Percentiles rank a stretch among this genome's conserved stretches.
Evolutionary conservation across 2,888 invertebrate genomes (phyloP).

Genomic region (Liposcelis brunnea): DNA sequence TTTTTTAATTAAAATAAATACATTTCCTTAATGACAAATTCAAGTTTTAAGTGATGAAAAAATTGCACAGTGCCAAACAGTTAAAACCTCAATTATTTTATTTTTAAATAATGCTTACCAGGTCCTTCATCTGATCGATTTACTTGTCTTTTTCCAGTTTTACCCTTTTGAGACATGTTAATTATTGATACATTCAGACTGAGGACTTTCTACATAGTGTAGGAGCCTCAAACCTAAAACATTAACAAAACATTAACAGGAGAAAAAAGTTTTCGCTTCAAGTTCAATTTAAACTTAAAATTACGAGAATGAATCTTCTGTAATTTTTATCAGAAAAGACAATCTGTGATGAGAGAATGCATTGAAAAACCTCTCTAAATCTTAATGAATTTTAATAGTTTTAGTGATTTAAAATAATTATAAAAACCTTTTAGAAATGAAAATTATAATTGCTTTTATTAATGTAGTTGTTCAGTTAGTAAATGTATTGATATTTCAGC

Average conservation of each 20-base stretch:
- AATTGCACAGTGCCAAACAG: no score
- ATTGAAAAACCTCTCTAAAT: no score
- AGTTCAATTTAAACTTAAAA: not conserved
- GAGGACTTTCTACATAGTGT: constrained; percentile 9
- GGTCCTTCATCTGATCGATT: constrained; percentile 50
- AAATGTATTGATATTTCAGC: not conserved
- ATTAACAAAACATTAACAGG: not conserved
- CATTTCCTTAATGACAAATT: not conserved
- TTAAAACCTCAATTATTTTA: no score
- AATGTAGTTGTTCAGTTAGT: not conserved
- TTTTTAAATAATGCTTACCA: no score
- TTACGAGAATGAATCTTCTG: no score
- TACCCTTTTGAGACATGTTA: constrained; percentile 8
- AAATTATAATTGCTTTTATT: not conserved
- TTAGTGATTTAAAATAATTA: no score
- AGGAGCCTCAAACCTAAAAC: constrained; percentile 10
- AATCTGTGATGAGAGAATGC: no score
- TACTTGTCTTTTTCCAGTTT: constrained; percentile 42
- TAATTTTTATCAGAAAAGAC: no score
- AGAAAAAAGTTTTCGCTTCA: not conserved
- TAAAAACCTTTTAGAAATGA: not conserved
- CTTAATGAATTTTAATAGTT: no score
- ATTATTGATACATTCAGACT: constrained; percentile 9
- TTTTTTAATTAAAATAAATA: not conserved
- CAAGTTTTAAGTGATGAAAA: no score